A percentile compares a stretch with the other conserved stretches of the same genome.
These are phyloP conservation scores for Lutjanus erythropterus DNA, from an alignment of 2,113 vertebrate species.

Conservation along the genomic window DNA sequence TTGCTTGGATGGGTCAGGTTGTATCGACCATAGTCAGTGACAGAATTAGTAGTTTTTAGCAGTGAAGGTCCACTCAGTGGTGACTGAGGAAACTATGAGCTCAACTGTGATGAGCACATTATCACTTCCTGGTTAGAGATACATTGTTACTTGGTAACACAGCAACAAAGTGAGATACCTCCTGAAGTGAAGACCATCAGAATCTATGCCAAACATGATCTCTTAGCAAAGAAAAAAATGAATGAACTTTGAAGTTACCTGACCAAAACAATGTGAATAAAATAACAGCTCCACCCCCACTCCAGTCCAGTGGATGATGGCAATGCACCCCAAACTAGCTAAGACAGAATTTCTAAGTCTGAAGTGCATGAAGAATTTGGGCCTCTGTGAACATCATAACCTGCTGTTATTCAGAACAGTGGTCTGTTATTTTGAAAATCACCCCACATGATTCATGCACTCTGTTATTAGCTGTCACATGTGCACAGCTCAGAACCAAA, in stretches of 20 bases:
- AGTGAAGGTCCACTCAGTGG: neutral
- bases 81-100: too few species aligned
- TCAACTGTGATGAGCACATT: too few species aligned
- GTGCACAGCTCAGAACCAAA: neutral
- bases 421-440: neutral
- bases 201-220: neutral
- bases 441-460: neutral
- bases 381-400: neutral
- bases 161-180: neutral
- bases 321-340: too few species aligned
- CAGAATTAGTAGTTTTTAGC: neutral
- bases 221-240: neutral
- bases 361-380: neutral
- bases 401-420: neutral
- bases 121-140: too few species aligned
- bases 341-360: neutral
- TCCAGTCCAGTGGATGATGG: too few species aligned
- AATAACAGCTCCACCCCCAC: neutral
- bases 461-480: neutral
- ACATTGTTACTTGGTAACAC: too few species aligned
- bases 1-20: too few species aligned
- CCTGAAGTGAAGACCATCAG: neutral
- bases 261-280: too few species aligned
- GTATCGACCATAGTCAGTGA: too few species aligned
- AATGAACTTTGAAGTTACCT: too few species aligned